Conservation (phyloP, 2,113 vertebrate genomes). For the Empidonax traillii region DNA sequence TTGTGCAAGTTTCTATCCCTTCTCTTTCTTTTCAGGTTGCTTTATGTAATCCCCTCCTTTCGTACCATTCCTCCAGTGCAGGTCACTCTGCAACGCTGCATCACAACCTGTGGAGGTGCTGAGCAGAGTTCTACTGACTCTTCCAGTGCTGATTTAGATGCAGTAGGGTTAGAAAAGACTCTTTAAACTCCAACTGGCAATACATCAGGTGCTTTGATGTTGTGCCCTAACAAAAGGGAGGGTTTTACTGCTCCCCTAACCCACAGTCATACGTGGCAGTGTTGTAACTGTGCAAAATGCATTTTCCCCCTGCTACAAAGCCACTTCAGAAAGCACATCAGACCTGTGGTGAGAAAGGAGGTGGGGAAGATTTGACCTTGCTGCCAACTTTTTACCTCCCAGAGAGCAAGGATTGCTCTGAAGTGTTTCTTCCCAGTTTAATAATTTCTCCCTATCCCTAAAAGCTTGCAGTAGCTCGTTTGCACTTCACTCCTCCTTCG, state of each 20-base stretch:
- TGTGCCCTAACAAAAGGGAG: background rate
- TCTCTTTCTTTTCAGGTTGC: background rate
- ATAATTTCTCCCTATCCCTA: background rate
- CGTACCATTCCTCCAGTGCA: background rate
- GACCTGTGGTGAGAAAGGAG: fast-evolving
- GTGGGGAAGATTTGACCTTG: background rate
- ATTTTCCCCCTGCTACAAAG: background rate
- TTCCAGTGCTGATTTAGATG: background rate
- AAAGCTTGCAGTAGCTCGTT: fast-evolving
- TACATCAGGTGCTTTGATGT: background rate
- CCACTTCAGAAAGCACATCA: background rate
- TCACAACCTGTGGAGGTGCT: background rate
- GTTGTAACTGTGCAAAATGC: background rate
- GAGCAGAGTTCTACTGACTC: background rate
- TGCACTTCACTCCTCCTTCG: background rate
- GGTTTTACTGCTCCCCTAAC: background rate
- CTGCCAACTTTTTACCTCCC: background rate
- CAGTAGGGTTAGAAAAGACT: background rate
- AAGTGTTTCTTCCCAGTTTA: background rate
- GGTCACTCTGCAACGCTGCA: background rate
- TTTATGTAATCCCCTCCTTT: background rate
- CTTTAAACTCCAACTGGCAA: background rate
- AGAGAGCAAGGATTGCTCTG: background rate
- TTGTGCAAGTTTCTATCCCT: background rate
- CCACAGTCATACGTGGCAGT: background rate